A percentile compares a stretch with the other conserved stretches of the same genome.
Evolutionary conservation across 2,888 invertebrate genomes (phyloP).

Genomic region (Clepsis dumicolana): DNA sequence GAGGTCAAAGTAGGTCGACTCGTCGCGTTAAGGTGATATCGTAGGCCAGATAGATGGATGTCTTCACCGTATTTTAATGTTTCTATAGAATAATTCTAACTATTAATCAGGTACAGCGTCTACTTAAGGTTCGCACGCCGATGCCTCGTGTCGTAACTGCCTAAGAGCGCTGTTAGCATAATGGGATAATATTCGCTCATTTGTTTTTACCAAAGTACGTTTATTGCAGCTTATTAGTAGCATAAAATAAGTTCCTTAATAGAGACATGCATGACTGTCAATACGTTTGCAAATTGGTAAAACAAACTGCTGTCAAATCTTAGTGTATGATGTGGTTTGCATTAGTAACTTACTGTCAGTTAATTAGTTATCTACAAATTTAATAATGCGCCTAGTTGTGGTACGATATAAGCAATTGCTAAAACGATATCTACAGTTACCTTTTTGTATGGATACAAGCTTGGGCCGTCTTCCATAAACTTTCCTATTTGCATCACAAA

Average conservation of each 20-base stretch:
- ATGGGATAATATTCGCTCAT: neutral
- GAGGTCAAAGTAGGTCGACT: conserved; percentile 63
- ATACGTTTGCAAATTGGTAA: neutral
- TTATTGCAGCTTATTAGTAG: neutral
- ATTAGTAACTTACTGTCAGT: too few relatives aligned
- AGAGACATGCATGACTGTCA: neutral
- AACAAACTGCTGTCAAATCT: neutral
- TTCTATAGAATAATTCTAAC: conserved; percentile 71
- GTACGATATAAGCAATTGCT: too few relatives aligned
- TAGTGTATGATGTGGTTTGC: too few relatives aligned
- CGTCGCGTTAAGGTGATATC: conserved; percentile 68
- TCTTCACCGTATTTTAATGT: conserved; percentile 82
- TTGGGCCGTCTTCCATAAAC: neutral
- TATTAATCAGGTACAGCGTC: conserved; percentile 50
- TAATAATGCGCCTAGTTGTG: too few relatives aligned
- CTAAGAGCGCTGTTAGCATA: neutral
- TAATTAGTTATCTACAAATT: neutral
- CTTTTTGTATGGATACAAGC: neutral
- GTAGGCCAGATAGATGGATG: conserved; percentile 78
- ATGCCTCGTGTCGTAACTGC: conserved; percentile 29
- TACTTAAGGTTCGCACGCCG: conserved; percentile 22
- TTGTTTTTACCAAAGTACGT: neutral
- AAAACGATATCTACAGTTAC: too few relatives aligned
- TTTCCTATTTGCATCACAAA: neutral
- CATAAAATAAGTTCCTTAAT: neutral